Conservation (phyloP, 2,888 invertebrate genomes). For the Napeogenes sylphis region DNA sequence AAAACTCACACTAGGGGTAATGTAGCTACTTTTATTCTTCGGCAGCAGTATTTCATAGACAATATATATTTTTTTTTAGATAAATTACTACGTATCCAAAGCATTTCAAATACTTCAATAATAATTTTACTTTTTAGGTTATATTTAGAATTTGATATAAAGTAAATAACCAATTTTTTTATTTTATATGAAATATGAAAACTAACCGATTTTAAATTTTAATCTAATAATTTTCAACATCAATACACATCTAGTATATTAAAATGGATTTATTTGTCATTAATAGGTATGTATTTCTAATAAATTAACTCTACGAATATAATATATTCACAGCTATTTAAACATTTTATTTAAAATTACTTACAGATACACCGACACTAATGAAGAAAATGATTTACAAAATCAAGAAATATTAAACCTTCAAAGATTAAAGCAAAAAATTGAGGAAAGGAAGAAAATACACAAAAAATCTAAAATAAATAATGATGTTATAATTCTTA, state of each 20-base stretch:
- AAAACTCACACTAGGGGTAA: too few relatives aligned
- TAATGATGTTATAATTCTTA: constrained; percentile 28
- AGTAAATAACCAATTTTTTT: too few relatives aligned
- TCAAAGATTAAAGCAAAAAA: constrained; percentile 77
- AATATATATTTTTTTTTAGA: too few relatives aligned
- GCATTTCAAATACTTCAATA: too few relatives aligned
- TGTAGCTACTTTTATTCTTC: too few relatives aligned
- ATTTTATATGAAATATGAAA: too few relatives aligned
- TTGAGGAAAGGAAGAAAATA: constrained; percentile 74
- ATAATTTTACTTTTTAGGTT: too few relatives aligned
- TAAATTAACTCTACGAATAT: not conserved
- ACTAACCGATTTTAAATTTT: too few relatives aligned
- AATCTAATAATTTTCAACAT: too few relatives aligned
- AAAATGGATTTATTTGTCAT: constrained; percentile 84
- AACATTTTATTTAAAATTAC: constrained; percentile 5
- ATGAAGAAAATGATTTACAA: constrained; percentile 51
- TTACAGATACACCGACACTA: constrained; percentile 66
- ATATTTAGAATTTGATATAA: too few relatives aligned
- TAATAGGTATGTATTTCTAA: constrained; percentile 75
- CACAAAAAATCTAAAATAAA: constrained; percentile 23
- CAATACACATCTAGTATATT: not conserved
- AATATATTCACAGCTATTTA: not conserved
- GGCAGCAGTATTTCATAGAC: too few relatives aligned
- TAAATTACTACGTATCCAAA: too few relatives aligned
- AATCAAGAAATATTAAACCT: constrained; percentile 77